A percentile compares a stretch with the other conserved stretches of the same genome.
Conservation (phyloP, 2,888 invertebrate genomes). For the Amphipyra berbera region DNA sequence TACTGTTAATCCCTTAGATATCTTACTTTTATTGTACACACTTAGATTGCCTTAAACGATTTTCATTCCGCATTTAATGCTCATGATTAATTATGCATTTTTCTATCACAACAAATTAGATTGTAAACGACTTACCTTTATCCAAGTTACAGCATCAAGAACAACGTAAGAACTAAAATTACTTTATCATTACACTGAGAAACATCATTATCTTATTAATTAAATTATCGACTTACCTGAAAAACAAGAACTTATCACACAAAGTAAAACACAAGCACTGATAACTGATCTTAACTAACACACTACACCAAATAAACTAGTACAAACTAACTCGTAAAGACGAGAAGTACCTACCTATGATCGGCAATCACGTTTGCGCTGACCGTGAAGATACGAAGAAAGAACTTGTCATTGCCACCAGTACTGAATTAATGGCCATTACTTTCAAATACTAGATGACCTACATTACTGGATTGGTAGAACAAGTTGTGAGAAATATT, state of each 20-base stretch:
- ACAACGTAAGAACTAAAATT: no score
- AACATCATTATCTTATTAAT: no score
- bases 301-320: constrained; percentile 23
- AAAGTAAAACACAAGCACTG: constrained; percentile 9
- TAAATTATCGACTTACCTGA: not conserved
- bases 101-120: not conserved
- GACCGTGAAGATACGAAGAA: constrained; percentile 46
- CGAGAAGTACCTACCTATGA: constrained; percentile 21
- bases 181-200: no score
- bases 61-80: constrained; percentile 15
- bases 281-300: constrained; percentile 23
- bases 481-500: not conserved
- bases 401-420: constrained; percentile 44
- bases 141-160: no score
- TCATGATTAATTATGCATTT: no score
- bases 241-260: not conserved
- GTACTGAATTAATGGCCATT: constrained; percentile 22
- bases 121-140: no score
- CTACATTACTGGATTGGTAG: constrained; percentile 6
- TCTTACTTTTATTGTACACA: constrained; percentile 2
- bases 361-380: constrained; percentile 14
- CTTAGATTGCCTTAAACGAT: constrained; percentile 11
- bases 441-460: constrained; percentile 32
- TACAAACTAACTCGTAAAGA: not conserved
- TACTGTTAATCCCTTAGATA: not conserved